Base-by-base conservation (phyloP, 2,888 invertebrate genomes). In the Melanargia galathea region DNA sequence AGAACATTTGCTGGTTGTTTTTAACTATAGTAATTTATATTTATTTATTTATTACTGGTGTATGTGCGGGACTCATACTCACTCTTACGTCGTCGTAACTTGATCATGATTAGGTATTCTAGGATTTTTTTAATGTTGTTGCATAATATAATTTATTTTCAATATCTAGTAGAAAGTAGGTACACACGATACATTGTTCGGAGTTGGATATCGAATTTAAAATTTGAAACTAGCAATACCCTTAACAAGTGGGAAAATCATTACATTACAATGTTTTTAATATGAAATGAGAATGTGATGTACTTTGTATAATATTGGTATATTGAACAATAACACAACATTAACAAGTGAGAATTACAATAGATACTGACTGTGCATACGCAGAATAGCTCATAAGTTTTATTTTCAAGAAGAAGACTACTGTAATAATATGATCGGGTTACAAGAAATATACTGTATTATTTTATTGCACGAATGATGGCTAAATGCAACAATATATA, bases 231-330 rank as follows among this genome's bases (percentile, higher is more conserved):
- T 26, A 49, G 49, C 49, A 16, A 26, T 49, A n/a, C n/a, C n/a
- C 26, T 26, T 16, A 49, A 33, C 30, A 33, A 11, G 10, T 51
- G 16, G 51, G 33, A 51, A 51, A n/a, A 51, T 51, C 33, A 51
- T 33, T 33, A 51, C 18, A 51, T n/a, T 51, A 30, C 51, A 51
- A 51, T 51, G 51, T 51, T n/a, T n/a, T 49, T n/a, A 5, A 30
- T 6, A 51, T 33, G 51, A 18, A 51, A 51, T 33, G 51, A 33
- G 33, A 51, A 33, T 51, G 5, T 30, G 18, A 51, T 11, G 33
- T 7, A 51, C 11, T 46, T 22, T 46, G 45, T 11, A 18, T 11
- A 11, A 22, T 11, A 46, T 18, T 43, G 18, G 16, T 33, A n/a
- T 13, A 16, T 26, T 49, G 33, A 51, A 33, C 18, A 49, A 49